phyloP scores from a whole-genome alignment of 2,888 invertebrate genomes.

The Drosophila paucipuncta region DNA sequence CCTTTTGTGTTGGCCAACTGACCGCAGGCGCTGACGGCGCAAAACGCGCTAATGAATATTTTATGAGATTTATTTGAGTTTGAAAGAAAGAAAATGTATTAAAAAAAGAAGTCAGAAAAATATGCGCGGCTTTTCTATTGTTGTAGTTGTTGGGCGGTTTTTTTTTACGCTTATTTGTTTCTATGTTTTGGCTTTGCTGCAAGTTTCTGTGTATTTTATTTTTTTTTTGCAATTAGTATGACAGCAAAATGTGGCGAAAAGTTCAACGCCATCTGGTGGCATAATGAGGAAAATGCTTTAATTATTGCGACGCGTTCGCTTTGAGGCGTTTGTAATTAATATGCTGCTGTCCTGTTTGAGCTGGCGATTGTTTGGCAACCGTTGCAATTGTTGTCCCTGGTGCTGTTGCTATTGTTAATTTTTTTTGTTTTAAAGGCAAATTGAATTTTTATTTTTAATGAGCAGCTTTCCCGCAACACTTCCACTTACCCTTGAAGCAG shows the following conservation, averaged over 20 bases:
- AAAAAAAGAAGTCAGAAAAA: slow-evolving; percentile 33
- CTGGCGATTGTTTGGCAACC: slow-evolving; percentile 41
- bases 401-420: slow-evolving; percentile 5
- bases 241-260: slow-evolving; percentile 51
- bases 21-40: slow-evolving; percentile 71
- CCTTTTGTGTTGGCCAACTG: slow-evolving; percentile 69
- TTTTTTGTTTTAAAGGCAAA: background rate
- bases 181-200: slow-evolving; percentile 51
- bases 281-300: slow-evolving; percentile 75
- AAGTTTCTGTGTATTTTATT: slow-evolving; percentile 58
- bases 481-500: slow-evolving; percentile 88
- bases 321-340: slow-evolving; percentile 69
- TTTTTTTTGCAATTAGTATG: slow-evolving; percentile 73
- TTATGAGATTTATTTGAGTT: slow-evolving; percentile 81
- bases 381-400: slow-evolving; percentile 16
- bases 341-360: slow-evolving; percentile 49
- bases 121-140: slow-evolving; percentile 35
- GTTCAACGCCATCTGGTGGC: slow-evolving; percentile 55
- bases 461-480: slow-evolving; percentile 17
- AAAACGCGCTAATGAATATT: slow-evolving; percentile 79
- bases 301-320: slow-evolving; percentile 63
- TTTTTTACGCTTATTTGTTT: slow-evolving; percentile 35
- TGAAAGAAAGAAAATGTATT: slow-evolving; percentile 52
- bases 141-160: slow-evolving; percentile 3
- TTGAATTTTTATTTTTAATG: slow-evolving; percentile 47